Conservation (phyloP, 2,888 invertebrate species). For the Drosophila stalkeri region DNA sequence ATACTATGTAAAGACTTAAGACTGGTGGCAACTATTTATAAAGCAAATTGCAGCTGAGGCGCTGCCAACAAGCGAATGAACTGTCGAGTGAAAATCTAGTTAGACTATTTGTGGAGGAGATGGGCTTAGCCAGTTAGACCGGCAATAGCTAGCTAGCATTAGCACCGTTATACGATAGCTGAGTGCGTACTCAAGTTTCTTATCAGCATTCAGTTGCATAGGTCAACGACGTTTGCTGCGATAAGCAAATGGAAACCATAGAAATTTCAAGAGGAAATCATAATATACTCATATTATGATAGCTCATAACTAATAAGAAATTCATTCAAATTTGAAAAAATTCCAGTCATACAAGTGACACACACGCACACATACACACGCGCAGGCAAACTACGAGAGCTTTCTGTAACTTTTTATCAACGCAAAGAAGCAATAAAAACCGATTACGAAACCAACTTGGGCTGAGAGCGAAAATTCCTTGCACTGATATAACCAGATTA, state of each 20-base stretch:
- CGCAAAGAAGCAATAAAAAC: conserved; percentile 18
- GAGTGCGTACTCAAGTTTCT: conserved; percentile 31
- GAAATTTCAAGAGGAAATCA: conserved; percentile 34
- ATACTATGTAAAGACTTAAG: neutral
- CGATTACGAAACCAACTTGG: conserved; percentile 59
- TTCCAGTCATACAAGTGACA: conserved; percentile 22
- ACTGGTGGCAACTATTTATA: conserved; percentile 60
- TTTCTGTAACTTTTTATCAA: conserved; percentile 39
- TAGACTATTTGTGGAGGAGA: neutral
- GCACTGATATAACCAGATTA: conserved; percentile 50
- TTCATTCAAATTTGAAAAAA: conserved; percentile 3
- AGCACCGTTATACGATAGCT: conserved; percentile 43
- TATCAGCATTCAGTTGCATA: conserved; percentile 57
- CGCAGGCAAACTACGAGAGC: conserved; percentile 7
- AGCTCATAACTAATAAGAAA: conserved; percentile 9
- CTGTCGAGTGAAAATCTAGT: conserved; percentile 9
- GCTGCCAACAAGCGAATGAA: conserved; percentile 59
- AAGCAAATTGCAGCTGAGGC: conserved; percentile 67
- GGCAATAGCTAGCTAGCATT: conserved; percentile 32
- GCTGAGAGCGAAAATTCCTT: conserved; percentile 25
- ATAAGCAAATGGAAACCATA: conserved; percentile 14
- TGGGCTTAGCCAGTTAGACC: conserved; percentile 43
- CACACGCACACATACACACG: conserved; percentile 22
- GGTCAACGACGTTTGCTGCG: conserved; percentile 56
- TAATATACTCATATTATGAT: too few species aligned